A percentile compares a stretch with the other conserved stretches of the same genome.
These are phyloP conservation scores for Parauchenoglanis punctatus DNA, from an alignment of 2,797 vertebrate genomes.

Conservation along the genomic window DNA sequence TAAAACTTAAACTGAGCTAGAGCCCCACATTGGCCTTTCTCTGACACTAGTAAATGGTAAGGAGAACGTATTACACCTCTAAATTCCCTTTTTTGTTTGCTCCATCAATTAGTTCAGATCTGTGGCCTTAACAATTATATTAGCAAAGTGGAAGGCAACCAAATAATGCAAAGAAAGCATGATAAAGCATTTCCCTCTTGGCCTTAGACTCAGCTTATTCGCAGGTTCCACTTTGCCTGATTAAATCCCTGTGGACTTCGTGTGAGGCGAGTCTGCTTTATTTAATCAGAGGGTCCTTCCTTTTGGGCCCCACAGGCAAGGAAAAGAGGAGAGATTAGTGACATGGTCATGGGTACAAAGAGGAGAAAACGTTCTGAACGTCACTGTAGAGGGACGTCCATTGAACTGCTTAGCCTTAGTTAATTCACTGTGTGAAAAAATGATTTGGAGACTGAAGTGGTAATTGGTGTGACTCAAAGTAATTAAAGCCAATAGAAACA, in stretches of 20 bases:
- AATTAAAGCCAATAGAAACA: constrained; percentile 47
- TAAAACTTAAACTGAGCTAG: not conserved
- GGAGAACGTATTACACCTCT: constrained; percentile 2
- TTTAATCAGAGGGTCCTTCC: constrained; percentile 56
- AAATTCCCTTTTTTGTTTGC: constrained; percentile 21
- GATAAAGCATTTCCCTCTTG: constrained; percentile 47
- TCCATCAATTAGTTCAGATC: constrained; percentile 34
- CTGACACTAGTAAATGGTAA: not conserved
- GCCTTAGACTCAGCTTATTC: constrained; percentile 52
- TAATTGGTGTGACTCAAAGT: constrained; percentile 45
- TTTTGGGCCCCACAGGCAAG: constrained; percentile 40
- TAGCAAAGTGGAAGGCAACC: constrained; percentile 37
- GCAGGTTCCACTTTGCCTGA: constrained; percentile 58
- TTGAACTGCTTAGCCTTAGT: constrained; percentile 41
- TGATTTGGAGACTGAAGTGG: constrained; percentile 17
- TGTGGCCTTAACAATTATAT: constrained; percentile 29
- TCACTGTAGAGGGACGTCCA: constrained; percentile 24
- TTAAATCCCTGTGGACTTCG: constrained; percentile 56
- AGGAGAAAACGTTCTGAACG: constrained; percentile 33
- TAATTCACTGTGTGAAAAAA: constrained; percentile 36
- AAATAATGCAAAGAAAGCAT: constrained; percentile 41
- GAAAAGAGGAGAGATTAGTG: constrained; percentile 39
- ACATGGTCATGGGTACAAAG: constrained; percentile 38
- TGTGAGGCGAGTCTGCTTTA: constrained; percentile 53
- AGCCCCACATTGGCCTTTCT: not conserved